Evolutionary conservation across 2,113 vertebrate species (phyloP), one percentile per base, ranked within the genome.

Genomic region (Xiphorhynchus elegans): DNA sequence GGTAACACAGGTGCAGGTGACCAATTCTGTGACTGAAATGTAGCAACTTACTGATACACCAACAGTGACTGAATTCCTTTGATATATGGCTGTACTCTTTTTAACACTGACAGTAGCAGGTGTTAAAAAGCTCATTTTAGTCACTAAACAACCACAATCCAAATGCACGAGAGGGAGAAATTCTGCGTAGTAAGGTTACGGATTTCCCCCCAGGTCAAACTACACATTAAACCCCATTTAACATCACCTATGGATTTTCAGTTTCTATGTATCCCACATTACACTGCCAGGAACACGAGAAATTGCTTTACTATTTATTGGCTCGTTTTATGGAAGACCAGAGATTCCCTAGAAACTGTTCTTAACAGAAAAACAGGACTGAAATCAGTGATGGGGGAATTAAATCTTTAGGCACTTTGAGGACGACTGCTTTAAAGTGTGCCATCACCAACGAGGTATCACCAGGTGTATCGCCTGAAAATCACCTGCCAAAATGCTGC

Each of bases 321-420:
- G 89, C 62, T 96, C 39, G 8, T 93, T 97, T 75, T 80, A 97
- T 95, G 97, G 97, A 98, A 98, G 97, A 98, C 96, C 95, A 97
- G 75, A 81, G 81, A 97, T 97, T 96, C 95, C 59, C 93, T 90
- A 97, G 91, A 74, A 95, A 95, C 86, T 79, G 94, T 94, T 96
- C 93, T 84, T 70, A 96, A 95, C 66, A 92, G 93, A 94, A 96
- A 96, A 97, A 84, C 69, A 90, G 81, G 77, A 96, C 97, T 96
- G 96, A 92, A 96, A 95, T 95, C 75, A 90, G 87, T 12, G 75
- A 80, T 33, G 90, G 92, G 96, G 95, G 92, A 96, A 96, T 87
- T 50, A 92, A 95, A 97, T 93, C 81, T 96, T 97, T 55, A 98
- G 98, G 98, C 98, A 98, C 98, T 98, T 98, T 91, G 92, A 97